Evolutionary conservation across 2,113 vertebrate species (phyloP).

Genomic region (Labrus mixtus): DNA sequence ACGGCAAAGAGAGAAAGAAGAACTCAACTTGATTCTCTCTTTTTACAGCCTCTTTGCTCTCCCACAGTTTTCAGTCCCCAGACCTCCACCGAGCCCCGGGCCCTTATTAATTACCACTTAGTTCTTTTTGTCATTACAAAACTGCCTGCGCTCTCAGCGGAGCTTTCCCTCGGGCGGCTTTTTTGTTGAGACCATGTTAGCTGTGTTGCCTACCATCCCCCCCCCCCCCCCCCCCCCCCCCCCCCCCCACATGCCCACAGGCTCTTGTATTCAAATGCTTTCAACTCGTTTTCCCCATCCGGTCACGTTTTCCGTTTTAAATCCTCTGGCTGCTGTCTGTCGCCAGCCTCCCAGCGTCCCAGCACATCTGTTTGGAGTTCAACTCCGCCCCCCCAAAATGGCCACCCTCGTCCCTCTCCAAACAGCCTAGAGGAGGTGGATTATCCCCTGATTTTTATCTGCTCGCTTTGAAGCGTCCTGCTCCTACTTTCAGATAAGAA

Average conservation of each 20-base stretch:
- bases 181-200: constrained; percentile 35
- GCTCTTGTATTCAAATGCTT: constrained; percentile 24
- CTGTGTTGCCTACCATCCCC: constrained; percentile 12
- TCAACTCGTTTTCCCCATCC: constrained; percentile 40
- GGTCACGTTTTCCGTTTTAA: neutral
- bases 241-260: constrained; percentile 17
- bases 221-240: too few species aligned
- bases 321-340: constrained; percentile 19
- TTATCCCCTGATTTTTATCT: constrained; percentile 8
- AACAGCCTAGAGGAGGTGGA: constrained; percentile 7
- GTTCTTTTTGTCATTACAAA: constrained; percentile 60
- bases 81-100: constrained; percentile 41
- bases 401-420: neutral
- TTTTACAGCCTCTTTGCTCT: constrained; percentile 32
- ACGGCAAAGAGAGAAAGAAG: neutral
- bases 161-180: constrained; percentile 37
- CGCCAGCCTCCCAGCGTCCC: neutral
- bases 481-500: neutral
- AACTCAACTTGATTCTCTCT: constrained; percentile 14
- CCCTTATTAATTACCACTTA: constrained; percentile 66
- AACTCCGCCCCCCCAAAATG: constrained; percentile 27
- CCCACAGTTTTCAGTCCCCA: constrained; percentile 37
- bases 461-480: neutral
- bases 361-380: constrained; percentile 34
- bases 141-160: constrained; percentile 1